Conservation (phyloP, 1,140 invertebrate genomes). For the Scaptomyza graminum region DNA sequence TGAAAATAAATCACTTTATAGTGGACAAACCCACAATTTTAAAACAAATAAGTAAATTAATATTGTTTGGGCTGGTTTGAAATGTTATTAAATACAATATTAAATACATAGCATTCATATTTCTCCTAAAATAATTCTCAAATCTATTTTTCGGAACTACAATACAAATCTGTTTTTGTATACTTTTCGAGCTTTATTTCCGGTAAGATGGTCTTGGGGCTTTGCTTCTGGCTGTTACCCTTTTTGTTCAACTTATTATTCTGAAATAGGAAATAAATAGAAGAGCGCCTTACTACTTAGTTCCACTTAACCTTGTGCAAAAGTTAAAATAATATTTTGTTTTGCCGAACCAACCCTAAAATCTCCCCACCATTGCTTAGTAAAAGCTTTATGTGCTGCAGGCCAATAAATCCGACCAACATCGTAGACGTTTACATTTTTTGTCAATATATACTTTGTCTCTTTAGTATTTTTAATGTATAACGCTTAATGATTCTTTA, state of each 20-base stretch:
- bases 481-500: no score
- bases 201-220: not conserved
- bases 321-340: slow-evolving; percentile 81
- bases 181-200: not conserved
- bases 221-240: not conserved
- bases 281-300: slow-evolving; percentile 35
- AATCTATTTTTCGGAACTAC: no score
- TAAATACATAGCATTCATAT: not conserved
- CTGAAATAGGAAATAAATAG: not conserved
- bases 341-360: slow-evolving; percentile 34
- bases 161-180: not conserved
- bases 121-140: not conserved
- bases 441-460: not conserved
- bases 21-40: slow-evolving; percentile 5
- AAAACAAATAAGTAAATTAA: slow-evolving; percentile 23
- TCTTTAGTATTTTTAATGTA: not conserved
- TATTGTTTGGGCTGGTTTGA: slow-evolving; percentile 4
- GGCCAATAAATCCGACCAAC: slow-evolving; percentile 39
- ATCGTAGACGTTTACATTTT: not conserved
- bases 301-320: slow-evolving; percentile 47
- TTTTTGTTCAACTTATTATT: not conserved
- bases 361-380: slow-evolving; percentile 4
- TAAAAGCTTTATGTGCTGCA: slow-evolving; percentile 25
- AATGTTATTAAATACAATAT: not conserved
- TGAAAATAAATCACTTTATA: slow-evolving; percentile 23